A percentile compares a stretch with the other conserved stretches of the same genome.
Evolutionary conservation across 2,888 invertebrate species (phyloP).

Genomic region (Nematopogon swammerdamellus): DNA sequence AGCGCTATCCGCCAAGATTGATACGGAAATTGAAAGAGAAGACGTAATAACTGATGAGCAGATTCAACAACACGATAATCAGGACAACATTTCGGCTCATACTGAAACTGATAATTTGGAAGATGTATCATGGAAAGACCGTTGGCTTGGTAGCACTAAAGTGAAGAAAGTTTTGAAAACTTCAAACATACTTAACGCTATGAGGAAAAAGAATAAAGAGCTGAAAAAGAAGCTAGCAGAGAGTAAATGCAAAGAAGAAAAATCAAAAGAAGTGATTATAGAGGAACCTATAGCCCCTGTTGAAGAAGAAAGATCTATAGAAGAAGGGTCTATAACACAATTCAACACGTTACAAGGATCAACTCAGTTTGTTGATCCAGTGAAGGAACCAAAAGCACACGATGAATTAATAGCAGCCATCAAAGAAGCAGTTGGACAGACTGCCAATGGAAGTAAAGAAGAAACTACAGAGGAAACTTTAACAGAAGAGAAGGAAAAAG

Average conservation of each 20-base stretch:
- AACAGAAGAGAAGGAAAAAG: slow-evolving; percentile 1
- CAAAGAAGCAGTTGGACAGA: slow-evolving; percentile 7
- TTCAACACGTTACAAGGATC: slow-evolving; percentile 44
- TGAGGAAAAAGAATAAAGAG: slow-evolving; percentile 57
- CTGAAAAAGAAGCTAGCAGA: slow-evolving; percentile 36
- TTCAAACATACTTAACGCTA: slow-evolving; percentile 54
- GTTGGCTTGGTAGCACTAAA: slow-evolving; percentile 58
- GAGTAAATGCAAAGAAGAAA: slow-evolving; percentile 17
- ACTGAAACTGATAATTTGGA: slow-evolving; percentile 19
- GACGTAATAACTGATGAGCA: slow-evolving; percentile 23
- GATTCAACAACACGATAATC: slow-evolving; percentile 4
- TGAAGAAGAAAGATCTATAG: slow-evolving; percentile 32
- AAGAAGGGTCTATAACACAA: slow-evolving; percentile 54
- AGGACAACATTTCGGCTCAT: neutral
- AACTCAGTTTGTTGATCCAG: slow-evolving; percentile 33
- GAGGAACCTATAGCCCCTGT: slow-evolving; percentile 16
- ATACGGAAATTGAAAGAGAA: slow-evolving; percentile 31
- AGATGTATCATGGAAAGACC: slow-evolving; percentile 53
- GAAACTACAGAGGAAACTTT: slow-evolving; percentile 13
- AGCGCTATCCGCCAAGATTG: slow-evolving; percentile 44
- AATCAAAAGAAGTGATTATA: slow-evolving; percentile 8
- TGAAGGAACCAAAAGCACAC: slow-evolving; percentile 13
- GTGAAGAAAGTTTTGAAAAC: slow-evolving; percentile 55
- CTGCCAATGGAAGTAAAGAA: slow-evolving; percentile 3
- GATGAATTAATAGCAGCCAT: neutral